phyloP scores from a whole-genome alignment of 2,888 invertebrate genomes.

The Plebejus anna region DNA sequence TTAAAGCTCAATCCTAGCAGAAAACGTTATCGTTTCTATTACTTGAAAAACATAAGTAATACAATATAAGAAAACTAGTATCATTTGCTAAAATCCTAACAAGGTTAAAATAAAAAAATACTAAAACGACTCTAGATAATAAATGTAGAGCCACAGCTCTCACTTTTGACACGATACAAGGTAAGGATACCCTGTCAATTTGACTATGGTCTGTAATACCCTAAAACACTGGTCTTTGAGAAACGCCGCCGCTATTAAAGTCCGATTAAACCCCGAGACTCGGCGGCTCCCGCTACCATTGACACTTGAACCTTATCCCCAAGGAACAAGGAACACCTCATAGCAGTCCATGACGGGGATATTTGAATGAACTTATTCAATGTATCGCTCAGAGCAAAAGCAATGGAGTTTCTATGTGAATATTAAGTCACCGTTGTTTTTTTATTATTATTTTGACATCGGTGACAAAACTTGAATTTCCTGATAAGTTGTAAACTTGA shows the following conservation, averaged over 20 bases:
- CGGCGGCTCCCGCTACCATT: conserved; percentile 67
- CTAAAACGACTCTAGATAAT: background rate
- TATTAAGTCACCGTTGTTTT: background rate
- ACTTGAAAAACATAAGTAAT: background rate
- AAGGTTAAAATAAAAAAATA: background rate
- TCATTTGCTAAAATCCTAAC: background rate
- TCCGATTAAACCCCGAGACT: conserved; percentile 65
- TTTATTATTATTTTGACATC: background rate
- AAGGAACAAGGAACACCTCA: conserved; percentile 38
- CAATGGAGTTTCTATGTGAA: background rate
- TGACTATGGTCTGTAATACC: conserved; percentile 12
- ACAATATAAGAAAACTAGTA: background rate
- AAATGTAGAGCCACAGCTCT: background rate
- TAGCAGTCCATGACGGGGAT: conserved; percentile 53
- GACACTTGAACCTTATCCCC: background rate
- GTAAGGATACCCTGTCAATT: conserved; percentile 13
- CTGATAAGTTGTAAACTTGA: background rate
- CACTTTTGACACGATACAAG: conserved; percentile 16
- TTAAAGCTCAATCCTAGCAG: background rate
- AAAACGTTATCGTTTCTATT: background rate
- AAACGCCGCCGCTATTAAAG: conserved; percentile 72
- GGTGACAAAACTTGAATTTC: background rate
- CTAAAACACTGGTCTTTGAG: conserved; percentile 50
- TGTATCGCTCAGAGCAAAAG: background rate
- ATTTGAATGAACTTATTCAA: conserved; percentile 27